Percentiles rank a stretch among this genome's conserved stretches.
Conservation (phyloP, 2,113 vertebrate species). For the Abramis brama region DNA sequence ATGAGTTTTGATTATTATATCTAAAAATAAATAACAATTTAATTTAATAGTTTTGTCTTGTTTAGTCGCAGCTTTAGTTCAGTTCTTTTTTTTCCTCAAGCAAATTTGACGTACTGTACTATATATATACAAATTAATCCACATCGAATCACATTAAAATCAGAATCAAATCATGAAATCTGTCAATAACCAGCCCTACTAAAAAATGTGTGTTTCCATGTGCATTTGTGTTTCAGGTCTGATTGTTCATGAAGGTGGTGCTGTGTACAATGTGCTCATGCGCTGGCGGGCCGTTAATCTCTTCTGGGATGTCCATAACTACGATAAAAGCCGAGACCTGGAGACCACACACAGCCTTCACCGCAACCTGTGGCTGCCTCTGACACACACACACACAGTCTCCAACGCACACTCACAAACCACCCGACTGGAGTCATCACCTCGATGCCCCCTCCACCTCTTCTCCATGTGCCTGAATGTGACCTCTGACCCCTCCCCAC, state of each 20-base stretch:
- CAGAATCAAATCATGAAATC: not conserved
- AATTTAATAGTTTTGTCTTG: not conserved
- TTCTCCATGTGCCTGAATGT: constrained; percentile 81
- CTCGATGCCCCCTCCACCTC: constrained; percentile 83
- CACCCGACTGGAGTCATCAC: constrained; percentile 80
- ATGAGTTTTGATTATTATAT: not conserved
- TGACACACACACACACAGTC: constrained; percentile 77
- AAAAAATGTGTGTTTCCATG: not conserved
- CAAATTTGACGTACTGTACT: not conserved
- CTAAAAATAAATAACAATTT: not conserved
- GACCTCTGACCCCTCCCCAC: constrained; percentile 74
- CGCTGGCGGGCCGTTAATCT: constrained; percentile 94
- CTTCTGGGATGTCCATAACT: constrained; percentile 93
- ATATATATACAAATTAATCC: not conserved
- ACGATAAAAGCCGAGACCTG: constrained; percentile 89
- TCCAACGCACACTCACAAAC: constrained; percentile 80
- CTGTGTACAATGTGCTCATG: constrained; percentile 92
- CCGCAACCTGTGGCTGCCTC: constrained; percentile 88
- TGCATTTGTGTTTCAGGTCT: constrained; percentile 68
- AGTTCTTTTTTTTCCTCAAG: not conserved
- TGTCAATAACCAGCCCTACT: not conserved
- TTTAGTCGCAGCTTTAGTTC: not conserved
- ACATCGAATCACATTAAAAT: not conserved
- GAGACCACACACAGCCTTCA: constrained; percentile 74
- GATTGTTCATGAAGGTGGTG: constrained; percentile 93